Evolutionary conservation across 2,797 vertebrate genomes (phyloP).

Genomic region (Pseudochaenichthys georgianus): DNA sequence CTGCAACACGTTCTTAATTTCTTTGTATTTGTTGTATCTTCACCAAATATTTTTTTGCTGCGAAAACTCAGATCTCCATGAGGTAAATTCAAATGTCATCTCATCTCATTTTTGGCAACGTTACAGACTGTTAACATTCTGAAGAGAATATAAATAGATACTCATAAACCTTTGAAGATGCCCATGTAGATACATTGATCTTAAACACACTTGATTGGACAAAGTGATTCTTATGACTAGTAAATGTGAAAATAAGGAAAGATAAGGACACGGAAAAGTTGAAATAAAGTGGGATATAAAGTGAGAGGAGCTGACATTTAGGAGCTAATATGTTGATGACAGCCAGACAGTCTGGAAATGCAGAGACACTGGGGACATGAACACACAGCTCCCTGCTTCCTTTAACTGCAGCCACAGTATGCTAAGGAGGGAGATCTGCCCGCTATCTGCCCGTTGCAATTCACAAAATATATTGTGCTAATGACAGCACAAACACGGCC

Average conservation of each 20-base stretch:
- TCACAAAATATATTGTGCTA: too few relatives aligned
- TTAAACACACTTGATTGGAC: background rate
- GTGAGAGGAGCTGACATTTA: slow-evolving; percentile 35
- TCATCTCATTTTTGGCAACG: background rate
- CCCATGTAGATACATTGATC: background rate
- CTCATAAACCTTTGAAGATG: slow-evolving; percentile 6
- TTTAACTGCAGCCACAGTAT: background rate
- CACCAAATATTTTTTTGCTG: background rate
- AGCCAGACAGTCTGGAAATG: slow-evolving; percentile 17
- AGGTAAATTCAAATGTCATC: slow-evolving; percentile 19
- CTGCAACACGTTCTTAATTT: background rate
- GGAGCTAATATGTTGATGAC: slow-evolving; percentile 27
- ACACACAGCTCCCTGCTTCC: background rate
- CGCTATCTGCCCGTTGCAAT: too few relatives aligned
- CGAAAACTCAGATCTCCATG: slow-evolving; percentile 1
- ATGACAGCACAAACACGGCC: too few relatives aligned
- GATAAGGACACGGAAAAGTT: too few relatives aligned
- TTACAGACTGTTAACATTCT: background rate
- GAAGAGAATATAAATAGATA: background rate
- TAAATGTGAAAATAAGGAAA: too few relatives aligned
- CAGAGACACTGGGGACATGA: slow-evolving; percentile 25
- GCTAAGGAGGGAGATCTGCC: background rate
- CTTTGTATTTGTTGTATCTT: slow-evolving; percentile 9
- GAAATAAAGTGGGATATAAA: too few relatives aligned
- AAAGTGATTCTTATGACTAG: too few relatives aligned